A percentile compares a stretch with the other conserved stretches of the same genome.
These are phyloP conservation scores for Invenusta paracnida DNA, from an alignment of 2,888 invertebrate species.

Conservation along the genomic window DNA sequence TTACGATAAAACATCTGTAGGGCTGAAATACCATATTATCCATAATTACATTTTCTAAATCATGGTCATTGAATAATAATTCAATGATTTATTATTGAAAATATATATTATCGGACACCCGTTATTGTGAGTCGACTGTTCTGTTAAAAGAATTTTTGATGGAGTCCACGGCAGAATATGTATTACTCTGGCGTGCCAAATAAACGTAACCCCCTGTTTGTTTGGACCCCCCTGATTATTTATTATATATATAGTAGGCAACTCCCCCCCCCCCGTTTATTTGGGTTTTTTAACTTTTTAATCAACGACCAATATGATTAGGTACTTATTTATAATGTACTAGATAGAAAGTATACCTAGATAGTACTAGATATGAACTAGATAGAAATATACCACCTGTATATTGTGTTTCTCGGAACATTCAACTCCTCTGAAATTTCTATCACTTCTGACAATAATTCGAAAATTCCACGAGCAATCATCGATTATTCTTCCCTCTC, in stretches of 20 bases:
- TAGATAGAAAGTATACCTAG: not conserved
- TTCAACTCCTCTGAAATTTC: not conserved
- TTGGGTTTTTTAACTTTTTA: not conserved
- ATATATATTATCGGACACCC: too few species aligned
- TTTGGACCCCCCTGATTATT: constrained; percentile 19
- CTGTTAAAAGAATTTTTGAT: too few species aligned
- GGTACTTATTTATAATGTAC: not conserved
- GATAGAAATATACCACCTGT: too few species aligned
- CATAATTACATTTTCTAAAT: too few species aligned
- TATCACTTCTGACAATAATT: not conserved
- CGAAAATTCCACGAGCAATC: not conserved
- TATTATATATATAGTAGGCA: constrained; percentile 23
- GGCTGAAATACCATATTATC: too few species aligned
- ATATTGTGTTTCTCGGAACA: not conserved
- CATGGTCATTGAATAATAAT: too few species aligned
- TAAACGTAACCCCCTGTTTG: constrained; percentile 5
- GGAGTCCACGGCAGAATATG: too few species aligned
- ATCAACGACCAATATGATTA: not conserved
- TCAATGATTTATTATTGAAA: too few species aligned
- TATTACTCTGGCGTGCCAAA: constrained; percentile 8
- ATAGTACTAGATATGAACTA: too few species aligned
- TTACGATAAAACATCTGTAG: too few species aligned
- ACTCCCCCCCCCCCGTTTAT: constrained; percentile 15
- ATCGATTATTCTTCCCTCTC: not conserved
- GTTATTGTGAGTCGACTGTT: too few species aligned